A percentile compares a stretch with the other conserved stretches of the same genome.
phyloP scores from a whole-genome alignment of 2,888 invertebrate genomes.

The Aelia acuminata region DNA sequence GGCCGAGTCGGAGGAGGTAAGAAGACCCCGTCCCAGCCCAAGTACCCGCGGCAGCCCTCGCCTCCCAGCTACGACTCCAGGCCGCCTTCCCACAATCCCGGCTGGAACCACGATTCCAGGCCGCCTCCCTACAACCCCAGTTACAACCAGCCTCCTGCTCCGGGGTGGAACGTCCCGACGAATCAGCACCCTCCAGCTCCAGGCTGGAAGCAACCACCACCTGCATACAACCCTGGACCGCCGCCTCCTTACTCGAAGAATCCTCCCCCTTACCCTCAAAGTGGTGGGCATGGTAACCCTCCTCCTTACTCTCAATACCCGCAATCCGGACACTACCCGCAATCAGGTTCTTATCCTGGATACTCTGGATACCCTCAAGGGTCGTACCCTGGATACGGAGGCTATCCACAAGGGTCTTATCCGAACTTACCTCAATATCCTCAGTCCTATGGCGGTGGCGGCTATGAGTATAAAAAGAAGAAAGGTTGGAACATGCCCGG shows the following conservation, averaged over 20 bases:
- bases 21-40: conserved; percentile 21
- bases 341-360: conserved; percentile 6
- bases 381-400: background rate
- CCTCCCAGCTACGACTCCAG: background rate
- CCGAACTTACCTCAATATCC: background rate
- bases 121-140: conserved; percentile 46
- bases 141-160: conserved; percentile 15
- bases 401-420: background rate
- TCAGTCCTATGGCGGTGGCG: conserved; percentile 1
- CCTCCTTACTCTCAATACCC: conserved; percentile 23
- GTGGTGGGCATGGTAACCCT: background rate
- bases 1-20: background rate
- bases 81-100: background rate
- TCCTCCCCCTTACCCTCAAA: conserved; percentile 26
- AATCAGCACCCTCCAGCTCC: background rate
- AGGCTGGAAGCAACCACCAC: conserved; percentile 6
- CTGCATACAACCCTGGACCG: conserved; percentile 45
- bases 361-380: background rate
- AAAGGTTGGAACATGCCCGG: conserved; percentile 40
- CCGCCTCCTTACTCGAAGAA: conserved; percentile 52
- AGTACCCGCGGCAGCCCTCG: conserved; percentile 9
- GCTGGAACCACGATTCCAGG: background rate
- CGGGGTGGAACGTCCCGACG: background rate
- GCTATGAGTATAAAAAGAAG: background rate
- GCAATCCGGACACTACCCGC: conserved; percentile 8